phyloP scores from a whole-genome alignment of 2,113 vertebrate species.

The Platichthys stellatus region DNA sequence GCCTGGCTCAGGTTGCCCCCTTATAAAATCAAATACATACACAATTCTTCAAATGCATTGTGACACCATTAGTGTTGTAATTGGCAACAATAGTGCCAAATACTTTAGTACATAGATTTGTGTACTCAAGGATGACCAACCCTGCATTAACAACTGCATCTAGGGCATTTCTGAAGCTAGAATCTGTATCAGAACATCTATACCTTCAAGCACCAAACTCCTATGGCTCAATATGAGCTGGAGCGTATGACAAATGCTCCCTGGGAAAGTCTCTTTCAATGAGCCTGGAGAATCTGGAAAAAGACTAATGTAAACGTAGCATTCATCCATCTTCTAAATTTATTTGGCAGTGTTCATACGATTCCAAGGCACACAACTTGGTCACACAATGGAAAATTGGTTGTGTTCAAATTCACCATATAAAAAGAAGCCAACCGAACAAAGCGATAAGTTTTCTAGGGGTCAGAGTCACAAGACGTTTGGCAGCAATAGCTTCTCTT shows the following conservation, averaged over 20 bases:
- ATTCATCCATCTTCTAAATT: no score
- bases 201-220: conserved; percentile 13
- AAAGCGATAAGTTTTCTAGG: conserved; percentile 30
- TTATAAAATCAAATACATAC: no score
- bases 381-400: background rate
- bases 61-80: no score
- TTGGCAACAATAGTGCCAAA: no score
- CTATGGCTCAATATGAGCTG: conserved; percentile 3
- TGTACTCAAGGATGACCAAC: no score
- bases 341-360: background rate
- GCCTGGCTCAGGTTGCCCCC: no score
- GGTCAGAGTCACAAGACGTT: conserved; percentile 32
- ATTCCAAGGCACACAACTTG: background rate
- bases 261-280: background rate
- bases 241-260: conserved; percentile 16
- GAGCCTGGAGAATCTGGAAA: conserved; percentile 1
- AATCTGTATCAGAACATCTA: no score
- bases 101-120: no score
- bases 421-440: background rate
- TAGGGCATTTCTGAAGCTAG: no score
- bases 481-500: conserved; percentile 11
- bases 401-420: background rate
- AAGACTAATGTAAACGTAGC: background rate
- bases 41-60: no score
- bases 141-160: no score